phyloP scores from a whole-genome alignment of 1,140 invertebrate species.

The Macrocentrus cingulum region DNA sequence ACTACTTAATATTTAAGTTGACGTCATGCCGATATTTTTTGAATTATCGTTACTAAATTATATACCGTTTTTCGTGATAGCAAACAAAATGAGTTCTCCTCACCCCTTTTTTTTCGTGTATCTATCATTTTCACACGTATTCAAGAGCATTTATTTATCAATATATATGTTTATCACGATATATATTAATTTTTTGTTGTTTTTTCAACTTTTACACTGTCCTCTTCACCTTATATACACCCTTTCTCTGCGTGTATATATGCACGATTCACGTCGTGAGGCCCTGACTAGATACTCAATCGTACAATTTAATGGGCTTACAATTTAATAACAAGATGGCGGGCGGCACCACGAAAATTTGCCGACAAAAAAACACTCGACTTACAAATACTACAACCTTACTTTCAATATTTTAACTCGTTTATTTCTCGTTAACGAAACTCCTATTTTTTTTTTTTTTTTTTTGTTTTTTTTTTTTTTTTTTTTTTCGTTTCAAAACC shows the following conservation, averaged over 20 bases:
- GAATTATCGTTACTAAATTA: no score
- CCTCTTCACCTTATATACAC: neutral
- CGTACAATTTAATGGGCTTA: conserved; percentile 45
- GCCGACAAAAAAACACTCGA: conserved; percentile 53
- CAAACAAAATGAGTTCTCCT: no score
- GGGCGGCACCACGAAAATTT: conserved; percentile 51
- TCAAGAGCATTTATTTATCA: no score
- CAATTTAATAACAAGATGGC: conserved; percentile 59
- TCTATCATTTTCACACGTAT: no score
- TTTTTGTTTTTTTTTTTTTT: no score
- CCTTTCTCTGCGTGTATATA: neutral
- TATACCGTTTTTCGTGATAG: no score
- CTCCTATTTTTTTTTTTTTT: conserved; percentile 11
- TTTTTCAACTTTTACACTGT: neutral
- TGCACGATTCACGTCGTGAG: conserved; percentile 42
- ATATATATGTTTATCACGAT: no score
- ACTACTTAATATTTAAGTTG: conserved; percentile 4
- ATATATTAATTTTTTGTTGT: no score
- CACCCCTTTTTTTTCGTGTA: neutral
- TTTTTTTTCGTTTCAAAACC: no score
- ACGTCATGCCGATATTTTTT: no score
- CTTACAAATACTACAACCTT: conserved; percentile 38
- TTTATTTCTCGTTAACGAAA: conserved; percentile 33
- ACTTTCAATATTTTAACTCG: conserved; percentile 35
- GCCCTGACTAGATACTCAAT: conserved; percentile 60